A percentile compares a stretch with the other conserved stretches of the same genome.
Evolutionary conservation across 2,113 vertebrate species (phyloP).

Genomic region (Dipodomys stephensi): DNA sequence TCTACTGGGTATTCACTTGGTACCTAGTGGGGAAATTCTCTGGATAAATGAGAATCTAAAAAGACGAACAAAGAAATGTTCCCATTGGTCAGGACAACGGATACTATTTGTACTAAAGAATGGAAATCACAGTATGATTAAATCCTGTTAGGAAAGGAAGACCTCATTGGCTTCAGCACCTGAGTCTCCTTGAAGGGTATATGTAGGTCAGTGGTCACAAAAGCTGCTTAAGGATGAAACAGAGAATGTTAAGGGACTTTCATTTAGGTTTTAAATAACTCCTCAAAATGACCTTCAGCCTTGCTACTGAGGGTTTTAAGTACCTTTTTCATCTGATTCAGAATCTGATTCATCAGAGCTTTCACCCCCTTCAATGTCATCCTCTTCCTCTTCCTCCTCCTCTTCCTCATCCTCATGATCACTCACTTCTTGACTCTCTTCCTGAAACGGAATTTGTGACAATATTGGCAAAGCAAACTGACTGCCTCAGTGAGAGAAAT

Average conservation of each 20-base stretch:
- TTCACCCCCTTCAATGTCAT: slow-evolving; percentile 93
- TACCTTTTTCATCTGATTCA: slow-evolving; percentile 98
- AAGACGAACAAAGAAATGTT: not conserved
- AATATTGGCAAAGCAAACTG: slow-evolving; percentile 16
- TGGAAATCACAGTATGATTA: not conserved
- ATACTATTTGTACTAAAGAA: not conserved
- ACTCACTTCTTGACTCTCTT: slow-evolving; percentile 93
- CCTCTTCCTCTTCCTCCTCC: slow-evolving; percentile 95
- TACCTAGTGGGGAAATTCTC: not conserved
- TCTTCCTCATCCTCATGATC: slow-evolving; percentile 96
- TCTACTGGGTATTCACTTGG: not conserved
- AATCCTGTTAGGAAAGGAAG: not conserved
- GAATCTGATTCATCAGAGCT: slow-evolving; percentile 97
- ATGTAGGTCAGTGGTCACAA: not conserved
- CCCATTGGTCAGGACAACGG: not conserved
- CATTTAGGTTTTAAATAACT: slow-evolving; percentile 2
- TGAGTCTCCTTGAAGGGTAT: not conserved
- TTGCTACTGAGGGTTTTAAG: not conserved
- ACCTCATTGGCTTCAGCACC: not conserved
- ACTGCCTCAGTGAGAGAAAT: not conserved
- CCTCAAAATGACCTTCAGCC: not conserved
- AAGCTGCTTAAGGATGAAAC: slow-evolving; percentile 7
- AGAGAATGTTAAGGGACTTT: not conserved
- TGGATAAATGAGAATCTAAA: slow-evolving; percentile 1
- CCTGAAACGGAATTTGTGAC: slow-evolving; percentile 79